Evolutionary conservation across 2,113 vertebrate genomes (phyloP).

Genomic region (Pollimyrus isidori): DNA sequence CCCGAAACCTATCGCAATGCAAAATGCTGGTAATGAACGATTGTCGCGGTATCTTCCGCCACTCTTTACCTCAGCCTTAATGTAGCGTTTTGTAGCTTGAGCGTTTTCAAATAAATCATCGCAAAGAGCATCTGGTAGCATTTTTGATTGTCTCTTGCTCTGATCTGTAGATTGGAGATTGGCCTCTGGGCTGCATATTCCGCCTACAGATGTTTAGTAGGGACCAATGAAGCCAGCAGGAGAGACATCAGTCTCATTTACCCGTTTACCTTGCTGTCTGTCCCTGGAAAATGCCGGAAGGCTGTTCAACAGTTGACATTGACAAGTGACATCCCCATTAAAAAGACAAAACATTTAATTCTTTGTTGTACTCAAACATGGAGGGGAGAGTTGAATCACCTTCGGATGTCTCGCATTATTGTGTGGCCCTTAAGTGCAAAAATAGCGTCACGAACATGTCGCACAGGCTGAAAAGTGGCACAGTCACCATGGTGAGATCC

Average conservation of each 20-base stretch:
- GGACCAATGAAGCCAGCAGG: not conserved
- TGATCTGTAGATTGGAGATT: not conserved
- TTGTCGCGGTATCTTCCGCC: not conserved
- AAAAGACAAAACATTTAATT: not conserved
- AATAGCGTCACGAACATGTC: not conserved
- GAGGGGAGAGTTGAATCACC: not conserved
- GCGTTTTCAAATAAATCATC: not conserved
- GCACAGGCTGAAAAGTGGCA: not conserved
- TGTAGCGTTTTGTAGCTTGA: not conserved
- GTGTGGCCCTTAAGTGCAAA: not conserved
- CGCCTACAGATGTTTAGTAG: not conserved
- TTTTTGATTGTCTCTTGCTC: not conserved
- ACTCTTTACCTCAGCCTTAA: not conserved
- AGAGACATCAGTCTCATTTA: not conserved
- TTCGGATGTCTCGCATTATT: not conserved
- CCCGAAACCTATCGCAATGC: not conserved
- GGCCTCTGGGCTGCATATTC: not conserved
- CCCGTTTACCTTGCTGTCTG: not conserved
- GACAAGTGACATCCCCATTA: not conserved
- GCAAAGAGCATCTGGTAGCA: not conserved
- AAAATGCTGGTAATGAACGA: not conserved
- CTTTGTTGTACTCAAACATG: not conserved
- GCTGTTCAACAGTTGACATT: not conserved
- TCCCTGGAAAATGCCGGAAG: not conserved
- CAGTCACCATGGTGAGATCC: not conserved